Evolutionary conservation across 1,140 invertebrate species (phyloP).

Genomic region (Planococcus citri): DNA sequence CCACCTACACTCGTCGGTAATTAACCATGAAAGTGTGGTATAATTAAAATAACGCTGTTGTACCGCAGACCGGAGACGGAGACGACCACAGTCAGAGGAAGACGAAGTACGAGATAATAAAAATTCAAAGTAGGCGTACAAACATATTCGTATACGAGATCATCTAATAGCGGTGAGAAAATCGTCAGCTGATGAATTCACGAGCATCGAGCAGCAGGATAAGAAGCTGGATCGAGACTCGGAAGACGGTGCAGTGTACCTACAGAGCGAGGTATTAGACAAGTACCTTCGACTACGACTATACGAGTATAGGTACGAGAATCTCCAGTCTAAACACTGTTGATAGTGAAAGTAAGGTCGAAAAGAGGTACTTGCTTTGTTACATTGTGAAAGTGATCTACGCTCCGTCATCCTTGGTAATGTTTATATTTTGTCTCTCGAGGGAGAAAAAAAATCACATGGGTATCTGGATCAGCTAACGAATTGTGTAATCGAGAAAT

Average conservation of each 20-base stretch:
- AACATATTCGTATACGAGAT: neutral
- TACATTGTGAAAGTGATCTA: constrained; percentile 17
- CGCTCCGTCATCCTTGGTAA: constrained; percentile 13
- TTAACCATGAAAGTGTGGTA: constrained; percentile 12
- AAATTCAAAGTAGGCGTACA: constrained; percentile 1
- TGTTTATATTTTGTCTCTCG: constrained; percentile 13
- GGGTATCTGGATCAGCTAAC: neutral
- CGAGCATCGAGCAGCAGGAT: neutral
- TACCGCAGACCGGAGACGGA: too few species aligned
- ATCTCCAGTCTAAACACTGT: neutral
- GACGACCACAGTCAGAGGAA: too few species aligned
- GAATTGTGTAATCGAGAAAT: neutral
- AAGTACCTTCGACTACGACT: neutral
- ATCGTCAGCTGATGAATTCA: constrained; percentile 11
- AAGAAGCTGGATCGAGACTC: neutral
- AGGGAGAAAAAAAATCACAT: neutral
- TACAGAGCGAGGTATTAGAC: neutral
- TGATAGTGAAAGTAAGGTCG: constrained; percentile 20
- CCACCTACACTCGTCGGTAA: neutral
- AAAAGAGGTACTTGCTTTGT: constrained; percentile 1
- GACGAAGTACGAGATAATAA: constrained; percentile 2
- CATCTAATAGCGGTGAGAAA: constrained; percentile 1
- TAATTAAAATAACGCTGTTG: constrained; percentile 16
- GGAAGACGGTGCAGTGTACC: too few species aligned
- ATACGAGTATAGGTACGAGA: too few species aligned